Conservation (phyloP, 2,888 invertebrate species). For the Phoenoteleia sp. region DNA sequence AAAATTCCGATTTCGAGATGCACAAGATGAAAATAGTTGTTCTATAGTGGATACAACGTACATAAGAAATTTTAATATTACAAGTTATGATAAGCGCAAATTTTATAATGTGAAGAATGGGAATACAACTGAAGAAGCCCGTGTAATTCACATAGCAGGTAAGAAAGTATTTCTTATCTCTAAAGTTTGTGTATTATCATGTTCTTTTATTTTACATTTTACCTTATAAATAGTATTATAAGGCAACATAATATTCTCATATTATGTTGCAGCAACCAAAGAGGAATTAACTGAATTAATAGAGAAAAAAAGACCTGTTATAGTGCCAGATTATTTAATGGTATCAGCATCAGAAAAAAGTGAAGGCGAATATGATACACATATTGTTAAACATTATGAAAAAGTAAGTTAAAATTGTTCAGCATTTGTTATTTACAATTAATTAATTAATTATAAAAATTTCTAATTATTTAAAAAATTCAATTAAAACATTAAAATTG, state of each 20-base stretch:
- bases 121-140: neutral
- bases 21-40: neutral
- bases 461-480: too few species aligned
- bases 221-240: too few species aligned
- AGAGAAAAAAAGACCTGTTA: neutral
- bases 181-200: too few species aligned
- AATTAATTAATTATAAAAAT: too few species aligned
- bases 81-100: neutral
- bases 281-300: neutral
- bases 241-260: neutral
- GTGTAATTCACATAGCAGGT: neutral
- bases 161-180: too few species aligned
- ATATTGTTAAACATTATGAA: too few species aligned
- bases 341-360: neutral
- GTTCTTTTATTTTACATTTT: too few species aligned
- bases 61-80: neutral
- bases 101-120: neutral
- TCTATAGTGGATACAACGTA: neutral
- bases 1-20: neutral
- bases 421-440: too few species aligned
- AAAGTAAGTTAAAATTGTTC: too few species aligned
- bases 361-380: neutral
- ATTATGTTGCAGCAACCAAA: neutral
- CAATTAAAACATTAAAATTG: too few species aligned
- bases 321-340: neutral